Percentiles rank a stretch among this genome's conserved stretches.
Conservation (phyloP, 2,797 vertebrate species). For the Microctenopoma lineatum region DNA sequence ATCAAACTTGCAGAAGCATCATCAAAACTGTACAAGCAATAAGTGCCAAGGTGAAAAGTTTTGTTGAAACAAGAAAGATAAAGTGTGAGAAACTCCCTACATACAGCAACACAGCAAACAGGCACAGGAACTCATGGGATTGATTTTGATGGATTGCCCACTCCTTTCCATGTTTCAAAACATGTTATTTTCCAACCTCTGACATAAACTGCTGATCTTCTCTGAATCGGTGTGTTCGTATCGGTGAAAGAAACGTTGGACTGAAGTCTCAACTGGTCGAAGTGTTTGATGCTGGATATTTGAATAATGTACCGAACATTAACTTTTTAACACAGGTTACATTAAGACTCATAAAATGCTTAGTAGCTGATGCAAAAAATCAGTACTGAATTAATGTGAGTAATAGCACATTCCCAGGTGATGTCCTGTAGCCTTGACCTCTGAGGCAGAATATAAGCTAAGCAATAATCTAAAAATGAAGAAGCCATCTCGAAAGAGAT, state of each 20-base stretch:
- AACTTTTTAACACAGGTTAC: background rate
- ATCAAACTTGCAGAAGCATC: background rate
- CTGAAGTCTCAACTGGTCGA: background rate
- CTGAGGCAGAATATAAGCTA: slow-evolving; percentile 4
- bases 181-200: background rate
- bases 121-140: background rate
- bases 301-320: background rate
- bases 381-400: background rate
- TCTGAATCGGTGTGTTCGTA: background rate
- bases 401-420: slow-evolving; percentile 6
- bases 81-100: slow-evolving; percentile 1
- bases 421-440: background rate
- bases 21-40: background rate
- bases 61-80: background rate
- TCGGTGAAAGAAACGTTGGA: background rate
- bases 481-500: background rate
- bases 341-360: background rate
- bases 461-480: slow-evolving; percentile 9
- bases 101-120: slow-evolving; percentile 5
- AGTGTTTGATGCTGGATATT: background rate
- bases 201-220: background rate
- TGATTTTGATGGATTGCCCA: slow-evolving; percentile 11
- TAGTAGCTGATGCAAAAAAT: background rate
- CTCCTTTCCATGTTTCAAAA: background rate
- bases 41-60: background rate